phyloP scores from a whole-genome alignment of 2,888 invertebrate species.

The Ceramica pisi region DNA sequence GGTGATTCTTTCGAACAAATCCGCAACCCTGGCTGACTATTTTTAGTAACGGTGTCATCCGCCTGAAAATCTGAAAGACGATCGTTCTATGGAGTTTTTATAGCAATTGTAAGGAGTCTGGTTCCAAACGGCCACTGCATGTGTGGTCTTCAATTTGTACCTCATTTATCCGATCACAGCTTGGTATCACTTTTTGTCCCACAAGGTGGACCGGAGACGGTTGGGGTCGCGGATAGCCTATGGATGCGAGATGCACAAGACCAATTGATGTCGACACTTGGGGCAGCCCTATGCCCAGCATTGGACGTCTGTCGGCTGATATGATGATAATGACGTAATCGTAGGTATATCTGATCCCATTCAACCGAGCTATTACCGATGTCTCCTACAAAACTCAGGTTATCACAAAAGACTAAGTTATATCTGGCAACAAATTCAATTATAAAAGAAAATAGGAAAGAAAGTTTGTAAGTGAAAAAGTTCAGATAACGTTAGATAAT shows the following conservation, averaged over 20 bases:
- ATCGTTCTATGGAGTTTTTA: not conserved
- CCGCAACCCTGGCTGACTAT: not conserved
- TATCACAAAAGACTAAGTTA: constrained; percentile 48
- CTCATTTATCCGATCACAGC: not conserved
- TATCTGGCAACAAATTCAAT: constrained; percentile 62
- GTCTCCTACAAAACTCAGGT: constrained; percentile 17
- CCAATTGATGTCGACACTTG: too few relatives aligned
- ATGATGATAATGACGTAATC: too few relatives aligned
- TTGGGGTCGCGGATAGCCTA: too few relatives aligned
- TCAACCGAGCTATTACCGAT: not conserved
- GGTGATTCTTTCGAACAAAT: too few relatives aligned
- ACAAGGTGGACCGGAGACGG: too few relatives aligned
- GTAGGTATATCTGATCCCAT: not conserved
- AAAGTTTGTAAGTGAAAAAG: constrained; percentile 67
- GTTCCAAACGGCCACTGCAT: not conserved
- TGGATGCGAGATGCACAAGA: too few relatives aligned
- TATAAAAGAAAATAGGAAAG: constrained; percentile 56
- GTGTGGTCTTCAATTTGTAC: not conserved
- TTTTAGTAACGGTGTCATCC: not conserved
- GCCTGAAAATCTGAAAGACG: not conserved
- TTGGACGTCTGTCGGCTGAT: too few relatives aligned
- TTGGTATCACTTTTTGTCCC: not conserved
- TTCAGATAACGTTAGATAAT: constrained; percentile 61
- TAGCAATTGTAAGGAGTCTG: not conserved
- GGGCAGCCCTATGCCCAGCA: too few relatives aligned